phyloP scores from a whole-genome alignment of 2,888 invertebrate species.

The Drosophila phalerata region DNA sequence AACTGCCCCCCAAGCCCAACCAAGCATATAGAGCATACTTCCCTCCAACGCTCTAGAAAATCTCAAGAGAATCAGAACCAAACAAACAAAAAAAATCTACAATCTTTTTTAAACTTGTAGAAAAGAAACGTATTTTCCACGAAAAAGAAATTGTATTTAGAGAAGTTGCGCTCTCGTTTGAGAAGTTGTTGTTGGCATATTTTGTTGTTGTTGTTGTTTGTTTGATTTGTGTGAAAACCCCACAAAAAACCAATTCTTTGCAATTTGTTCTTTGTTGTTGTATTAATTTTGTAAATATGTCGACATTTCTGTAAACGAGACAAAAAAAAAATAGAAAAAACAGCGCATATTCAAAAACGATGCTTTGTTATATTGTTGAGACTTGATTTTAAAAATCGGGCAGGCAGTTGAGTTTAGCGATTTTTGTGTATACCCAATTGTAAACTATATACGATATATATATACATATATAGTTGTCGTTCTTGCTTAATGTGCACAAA shows the following conservation, averaged over 20 bases:
- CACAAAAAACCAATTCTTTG: slow-evolving; percentile 46
- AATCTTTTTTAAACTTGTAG: neutral
- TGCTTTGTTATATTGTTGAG: slow-evolving; percentile 18
- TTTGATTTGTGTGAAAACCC: slow-evolving; percentile 25
- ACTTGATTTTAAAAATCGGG: slow-evolving; percentile 6
- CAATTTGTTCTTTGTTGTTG: slow-evolving; percentile 68
- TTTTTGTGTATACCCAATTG: slow-evolving; percentile 50
- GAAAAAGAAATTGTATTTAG: slow-evolving; percentile 36
- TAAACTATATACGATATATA: slow-evolving; percentile 29
- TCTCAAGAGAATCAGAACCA: slow-evolving; percentile 69
- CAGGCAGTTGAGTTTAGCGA: slow-evolving; percentile 5
- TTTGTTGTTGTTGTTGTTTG: slow-evolving; percentile 42
- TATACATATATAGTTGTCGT: slow-evolving; percentile 47
- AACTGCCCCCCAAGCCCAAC: slow-evolving; percentile 56
- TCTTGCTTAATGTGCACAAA: slow-evolving; percentile 67
- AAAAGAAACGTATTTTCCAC: slow-evolving; percentile 19
- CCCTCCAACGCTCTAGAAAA: slow-evolving; percentile 63
- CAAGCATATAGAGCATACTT: slow-evolving; percentile 62
- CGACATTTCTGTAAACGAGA: slow-evolving; percentile 71
- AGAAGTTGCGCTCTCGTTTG: slow-evolving; percentile 53
- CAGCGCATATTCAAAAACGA: slow-evolving; percentile 21
- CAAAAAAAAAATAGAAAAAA: too few species aligned
- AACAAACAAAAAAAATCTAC: slow-evolving; percentile 26
- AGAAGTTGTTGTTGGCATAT: slow-evolving; percentile 71
- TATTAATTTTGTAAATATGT: slow-evolving; percentile 79